Base-by-base conservation (phyloP, 2,888 invertebrate genomes). In the Pheosia tremula region DNA sequence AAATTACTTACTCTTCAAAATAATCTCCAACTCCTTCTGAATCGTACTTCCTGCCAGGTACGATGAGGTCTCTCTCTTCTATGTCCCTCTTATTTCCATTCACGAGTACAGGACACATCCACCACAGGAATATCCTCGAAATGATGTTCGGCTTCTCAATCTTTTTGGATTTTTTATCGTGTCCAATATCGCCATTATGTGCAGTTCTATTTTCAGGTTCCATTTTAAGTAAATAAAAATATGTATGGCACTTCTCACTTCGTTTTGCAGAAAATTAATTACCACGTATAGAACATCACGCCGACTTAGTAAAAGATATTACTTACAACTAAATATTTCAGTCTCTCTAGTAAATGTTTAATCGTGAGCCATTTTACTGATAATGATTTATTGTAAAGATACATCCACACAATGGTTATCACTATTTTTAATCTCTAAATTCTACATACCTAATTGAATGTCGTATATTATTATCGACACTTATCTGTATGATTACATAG, bases 41-140 rank as follows among this genome's bases (percentile, higher is more conserved):
- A 65, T 93, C 88, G 76, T 96, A 97, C 67, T 93, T 91, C 59
- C 94, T 93, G 8, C 95, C 88, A 0, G 95, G 94, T 55, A 83
- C 66, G 41, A 96, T 95, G 38, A 97, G 89, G 85, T 97, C 97
- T 8, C 93, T 88, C 59, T 96, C 93, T 73, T 95, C 95, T 10
- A 97, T 88, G 64, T 95, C 95, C 69, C 94, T 90, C 76, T 82
- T 91, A 62, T 94, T 93, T 5, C 96, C 96, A 72, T 93, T 94
- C 61, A 91, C 84, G 8, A 94, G 75, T 59, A 94, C 89, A 8
- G 94, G 94, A 66, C 89, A 90, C 63, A 94, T 81, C 94, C 94
- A 94, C 81, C 93, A 93, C 49, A 94, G 74, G 66, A 94, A 93
- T 36, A 93, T 58, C 64, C 79, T 81, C 1, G 93, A 91, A 1